Evolutionary conservation across 92 coral and sea anemone genomes (phyloP).

Genomic region (Scolanthus callimorphus): DNA sequence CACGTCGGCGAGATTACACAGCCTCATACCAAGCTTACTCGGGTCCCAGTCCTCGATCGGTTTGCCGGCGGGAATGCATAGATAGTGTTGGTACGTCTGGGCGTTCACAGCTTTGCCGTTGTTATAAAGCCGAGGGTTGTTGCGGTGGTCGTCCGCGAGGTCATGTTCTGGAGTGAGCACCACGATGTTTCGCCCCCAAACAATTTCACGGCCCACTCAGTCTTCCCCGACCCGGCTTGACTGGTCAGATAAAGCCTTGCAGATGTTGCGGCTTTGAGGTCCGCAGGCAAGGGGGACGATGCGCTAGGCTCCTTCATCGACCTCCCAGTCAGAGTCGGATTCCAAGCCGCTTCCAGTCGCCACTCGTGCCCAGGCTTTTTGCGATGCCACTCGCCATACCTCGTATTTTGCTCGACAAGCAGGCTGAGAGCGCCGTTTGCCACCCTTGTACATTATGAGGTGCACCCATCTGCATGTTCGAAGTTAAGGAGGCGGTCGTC

Average conservation of each 20-base stretch:
- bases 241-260: constrained; percentile 21
- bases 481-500: constrained; percentile 25
- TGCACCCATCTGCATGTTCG: constrained; percentile 16
- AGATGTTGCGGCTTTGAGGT: constrained; percentile 7
- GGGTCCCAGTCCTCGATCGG: constrained; percentile 42
- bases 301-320: not conserved
- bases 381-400: constrained; percentile 14
- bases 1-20: constrained; percentile 18
- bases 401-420: constrained; percentile 21
- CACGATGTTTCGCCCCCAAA: constrained; percentile 9
- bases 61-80: constrained; percentile 21
- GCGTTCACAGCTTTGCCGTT: not conserved
- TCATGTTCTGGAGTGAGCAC: constrained; percentile 32
- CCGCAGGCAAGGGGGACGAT: constrained; percentile 8
- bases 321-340: not conserved
- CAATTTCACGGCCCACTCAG: constrained; percentile 20
- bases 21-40: constrained; percentile 13
- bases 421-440: constrained; percentile 3
- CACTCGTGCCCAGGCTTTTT: not conserved
- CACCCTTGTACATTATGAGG: constrained; percentile 15
- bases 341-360: constrained; percentile 25
- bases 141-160: constrained; percentile 23
- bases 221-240: constrained; percentile 19
- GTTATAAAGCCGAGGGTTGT: constrained; percentile 14
- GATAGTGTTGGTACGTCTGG: constrained; percentile 30